Evolutionary conservation across 2,888 invertebrate genomes (phyloP).

Genomic region (Mesorhabditis sp.): DNA sequence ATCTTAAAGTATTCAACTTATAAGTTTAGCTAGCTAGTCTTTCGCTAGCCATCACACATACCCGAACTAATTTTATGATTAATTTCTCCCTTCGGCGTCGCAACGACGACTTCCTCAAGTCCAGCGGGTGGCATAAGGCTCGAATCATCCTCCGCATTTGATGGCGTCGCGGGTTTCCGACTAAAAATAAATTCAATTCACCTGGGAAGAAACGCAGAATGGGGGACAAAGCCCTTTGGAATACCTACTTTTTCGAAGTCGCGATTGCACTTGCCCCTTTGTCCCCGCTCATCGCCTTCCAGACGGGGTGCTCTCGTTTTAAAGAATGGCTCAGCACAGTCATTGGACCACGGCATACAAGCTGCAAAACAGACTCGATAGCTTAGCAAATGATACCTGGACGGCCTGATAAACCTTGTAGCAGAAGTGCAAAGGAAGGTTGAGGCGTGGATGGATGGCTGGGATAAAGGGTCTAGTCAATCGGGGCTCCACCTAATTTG

Average conservation of each 20-base stretch:
- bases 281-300: constrained; percentile 1
- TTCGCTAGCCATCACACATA: background rate
- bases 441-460: background rate
- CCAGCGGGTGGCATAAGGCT: background rate
- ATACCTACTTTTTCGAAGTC: background rate
- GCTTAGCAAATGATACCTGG: background rate
- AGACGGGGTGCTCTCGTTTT: background rate
- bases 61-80: background rate
- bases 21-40: background rate
- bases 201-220: background rate
- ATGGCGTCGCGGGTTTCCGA: background rate
- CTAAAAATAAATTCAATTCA: background rate
- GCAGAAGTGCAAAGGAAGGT: background rate
- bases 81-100: background rate
- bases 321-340: background rate
- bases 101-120: background rate
- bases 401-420: background rate
- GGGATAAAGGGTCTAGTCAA: background rate
- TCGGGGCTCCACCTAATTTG: background rate
- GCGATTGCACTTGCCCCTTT: background rate
- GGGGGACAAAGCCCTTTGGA: background rate
- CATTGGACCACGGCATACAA: background rate
- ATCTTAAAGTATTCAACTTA: no score
- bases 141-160: background rate
- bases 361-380: background rate